Evolutionary conservation across 1,140 invertebrate genomes (phyloP).

Genomic region (Eupeodes corollae): DNA sequence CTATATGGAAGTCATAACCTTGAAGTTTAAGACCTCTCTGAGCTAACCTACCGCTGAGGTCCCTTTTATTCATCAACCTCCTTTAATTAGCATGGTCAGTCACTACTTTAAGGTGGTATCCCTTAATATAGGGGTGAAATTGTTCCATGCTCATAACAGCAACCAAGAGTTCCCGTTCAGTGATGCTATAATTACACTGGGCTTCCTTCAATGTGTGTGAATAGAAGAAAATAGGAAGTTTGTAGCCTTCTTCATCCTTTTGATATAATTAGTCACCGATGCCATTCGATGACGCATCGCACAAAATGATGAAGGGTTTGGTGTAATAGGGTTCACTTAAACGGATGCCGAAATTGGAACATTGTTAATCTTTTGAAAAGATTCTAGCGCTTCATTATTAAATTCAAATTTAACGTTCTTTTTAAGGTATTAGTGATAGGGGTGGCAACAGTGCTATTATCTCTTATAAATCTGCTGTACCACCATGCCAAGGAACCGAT

Average conservation of each 20-base stretch:
- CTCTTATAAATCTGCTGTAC: conserved; percentile 30
- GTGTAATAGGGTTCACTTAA: conserved; percentile 4
- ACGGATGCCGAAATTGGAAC: not conserved
- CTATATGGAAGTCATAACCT: conserved; percentile 20
- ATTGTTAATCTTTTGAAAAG: conserved; percentile 25
- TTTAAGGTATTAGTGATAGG: not conserved
- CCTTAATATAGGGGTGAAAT: too few relatives aligned
- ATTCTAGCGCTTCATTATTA: conserved; percentile 13
- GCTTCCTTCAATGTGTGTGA: conserved; percentile 13
- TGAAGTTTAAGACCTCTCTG: conserved; percentile 19
- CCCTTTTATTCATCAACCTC: too few relatives aligned
- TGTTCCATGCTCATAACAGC: not conserved
- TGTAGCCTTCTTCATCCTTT: not conserved
- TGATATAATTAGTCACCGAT: conserved; percentile 5
- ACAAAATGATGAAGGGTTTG: conserved; percentile 3
- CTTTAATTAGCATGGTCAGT: conserved; percentile 17
- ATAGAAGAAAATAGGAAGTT: conserved; percentile 25
- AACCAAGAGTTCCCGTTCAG: not conserved
- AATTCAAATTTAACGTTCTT: not conserved
- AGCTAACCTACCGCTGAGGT: conserved; percentile 15
- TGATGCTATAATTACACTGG: not conserved
- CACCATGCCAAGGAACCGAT: conserved; percentile 39
- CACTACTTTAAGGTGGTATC: conserved; percentile 35
- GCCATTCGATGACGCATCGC: conserved; percentile 4
- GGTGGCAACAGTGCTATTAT: conserved; percentile 5